Base-by-base conservation (phyloP, 2,888 invertebrate species). In the Balanococcus diminutus region DNA sequence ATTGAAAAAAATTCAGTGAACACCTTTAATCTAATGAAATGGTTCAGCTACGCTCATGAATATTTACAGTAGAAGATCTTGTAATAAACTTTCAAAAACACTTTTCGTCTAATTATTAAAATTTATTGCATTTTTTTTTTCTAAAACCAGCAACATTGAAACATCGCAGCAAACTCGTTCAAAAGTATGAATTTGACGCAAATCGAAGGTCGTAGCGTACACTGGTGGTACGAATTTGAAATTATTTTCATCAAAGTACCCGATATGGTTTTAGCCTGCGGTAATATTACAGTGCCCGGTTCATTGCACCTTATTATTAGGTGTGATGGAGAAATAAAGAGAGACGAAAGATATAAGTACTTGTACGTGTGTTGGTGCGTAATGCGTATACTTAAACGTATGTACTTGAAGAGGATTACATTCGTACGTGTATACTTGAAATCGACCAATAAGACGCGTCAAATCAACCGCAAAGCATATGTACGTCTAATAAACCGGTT, bases 401-500 rank as follows among this genome's bases (percentile, higher is more conserved):
- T 36, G 36, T 51, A 51, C 51, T 51, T 51, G 51, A 51, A 51
- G 4, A 51, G 51, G 51, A 51, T 51, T 51, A 51, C 19, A 51
- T 51, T 51, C 51, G 51, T 51, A 51, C 19, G 19, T 19, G 51
- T 51, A 5, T 19, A 51, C 51, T 67, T 31, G 67, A 67, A 67
- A 67, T 67, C 67, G 5, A 67, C 67, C 28, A 67, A 67, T 31
- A 51, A 51, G 51, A 51, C 19, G 51, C 51, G 51, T 51, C 51
- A 51, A 51, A 51, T 51, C 51, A 51, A 51, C 51, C 51, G 51
- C 51, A 51, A 51, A 51, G 51, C 51, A 51, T 51, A 8, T 4
- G 36, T 36, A 67, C 67, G 28, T 67, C 14, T 67, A 67, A 67
- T 67, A 67, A 67, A 67, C 67, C 67, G 67, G 67, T 67, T 67